Conservation (phyloP, 2,797 vertebrate genomes). For the Amphiprion clarkii region DNA sequence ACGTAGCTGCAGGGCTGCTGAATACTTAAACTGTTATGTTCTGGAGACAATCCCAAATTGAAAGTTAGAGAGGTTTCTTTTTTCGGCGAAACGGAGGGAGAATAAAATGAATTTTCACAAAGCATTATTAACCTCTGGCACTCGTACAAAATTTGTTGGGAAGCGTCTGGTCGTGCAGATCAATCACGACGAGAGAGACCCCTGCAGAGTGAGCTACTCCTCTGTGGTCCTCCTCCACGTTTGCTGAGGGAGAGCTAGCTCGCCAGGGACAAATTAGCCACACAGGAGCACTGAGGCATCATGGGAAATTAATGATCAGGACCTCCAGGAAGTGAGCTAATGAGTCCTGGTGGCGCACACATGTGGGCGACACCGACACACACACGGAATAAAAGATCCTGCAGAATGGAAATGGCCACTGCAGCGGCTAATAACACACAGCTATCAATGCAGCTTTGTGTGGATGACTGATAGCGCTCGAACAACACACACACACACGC, state of each 20-base stretch:
- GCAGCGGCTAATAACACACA: slow-evolving; percentile 65
- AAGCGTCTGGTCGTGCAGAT: slow-evolving; percentile 55
- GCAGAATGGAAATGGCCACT: slow-evolving; percentile 51
- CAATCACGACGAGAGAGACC: slow-evolving; percentile 56
- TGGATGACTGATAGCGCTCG: slow-evolving; percentile 69
- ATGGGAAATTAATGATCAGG: slow-evolving; percentile 86
- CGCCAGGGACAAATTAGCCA: slow-evolving; percentile 82
- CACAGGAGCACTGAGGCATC: slow-evolving; percentile 80
- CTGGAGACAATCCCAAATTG: slow-evolving; percentile 49
- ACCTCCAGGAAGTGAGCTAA: slow-evolving; percentile 85
- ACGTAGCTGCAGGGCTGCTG: slow-evolving; percentile 53
- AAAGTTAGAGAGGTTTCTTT: slow-evolving; percentile 29
- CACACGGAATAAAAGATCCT: slow-evolving; percentile 43
- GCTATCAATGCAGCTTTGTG: slow-evolving; percentile 61
- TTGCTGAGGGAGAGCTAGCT: slow-evolving; percentile 67
- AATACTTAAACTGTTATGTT: slow-evolving; percentile 52
- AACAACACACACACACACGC: not conserved
- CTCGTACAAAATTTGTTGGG: slow-evolving; percentile 47
- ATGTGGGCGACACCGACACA: slow-evolving; percentile 44
- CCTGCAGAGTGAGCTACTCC: slow-evolving; percentile 52
- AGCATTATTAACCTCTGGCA: slow-evolving; percentile 57
- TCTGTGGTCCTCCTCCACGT: slow-evolving; percentile 52
- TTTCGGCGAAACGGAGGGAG: not conserved
- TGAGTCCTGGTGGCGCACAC: slow-evolving; percentile 71
- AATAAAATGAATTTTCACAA: slow-evolving; percentile 57